Percentiles rank a stretch among this genome's conserved stretches.
Conservation (phyloP, 2,113 vertebrate genomes). For the Ctenomys sociabilis region DNA sequence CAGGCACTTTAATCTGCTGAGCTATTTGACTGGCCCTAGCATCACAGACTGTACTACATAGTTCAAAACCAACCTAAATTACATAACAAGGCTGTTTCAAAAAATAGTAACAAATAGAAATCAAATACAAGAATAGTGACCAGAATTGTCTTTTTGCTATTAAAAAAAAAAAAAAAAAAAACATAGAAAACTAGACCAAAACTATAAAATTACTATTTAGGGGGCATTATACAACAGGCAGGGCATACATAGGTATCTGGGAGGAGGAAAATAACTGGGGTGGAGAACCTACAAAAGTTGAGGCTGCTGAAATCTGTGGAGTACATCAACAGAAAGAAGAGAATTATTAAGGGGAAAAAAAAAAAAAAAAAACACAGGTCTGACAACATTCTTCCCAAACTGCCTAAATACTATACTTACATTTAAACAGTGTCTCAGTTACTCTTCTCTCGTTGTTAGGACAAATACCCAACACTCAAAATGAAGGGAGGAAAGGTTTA, state of each 20-base stretch:
- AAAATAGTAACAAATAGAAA: background rate
- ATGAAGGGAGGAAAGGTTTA: too few species aligned
- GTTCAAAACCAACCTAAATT: background rate
- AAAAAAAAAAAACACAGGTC: background rate
- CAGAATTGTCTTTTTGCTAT: background rate
- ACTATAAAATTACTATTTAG: slow-evolving; percentile 7
- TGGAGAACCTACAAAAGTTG: background rate
- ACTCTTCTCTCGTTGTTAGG: too few species aligned
- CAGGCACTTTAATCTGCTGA: too few species aligned
- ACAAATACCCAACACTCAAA: too few species aligned
- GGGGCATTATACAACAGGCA: background rate
- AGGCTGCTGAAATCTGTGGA: background rate
- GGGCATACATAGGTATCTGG: background rate
- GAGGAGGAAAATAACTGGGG: background rate
- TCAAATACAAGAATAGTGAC: background rate
- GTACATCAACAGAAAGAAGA: background rate
- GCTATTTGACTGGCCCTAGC: too few species aligned
- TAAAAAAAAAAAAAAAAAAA: background rate
- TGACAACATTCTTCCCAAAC: background rate
- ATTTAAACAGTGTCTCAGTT: background rate
- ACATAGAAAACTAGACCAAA: slow-evolving; percentile 1
- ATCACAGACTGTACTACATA: background rate
- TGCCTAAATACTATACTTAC: slow-evolving; percentile 14
- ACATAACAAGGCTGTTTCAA: background rate
- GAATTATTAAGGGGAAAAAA: background rate